Conservation (phyloP, 2,797 vertebrate genomes). For the Peromyscus eremicus region DNA sequence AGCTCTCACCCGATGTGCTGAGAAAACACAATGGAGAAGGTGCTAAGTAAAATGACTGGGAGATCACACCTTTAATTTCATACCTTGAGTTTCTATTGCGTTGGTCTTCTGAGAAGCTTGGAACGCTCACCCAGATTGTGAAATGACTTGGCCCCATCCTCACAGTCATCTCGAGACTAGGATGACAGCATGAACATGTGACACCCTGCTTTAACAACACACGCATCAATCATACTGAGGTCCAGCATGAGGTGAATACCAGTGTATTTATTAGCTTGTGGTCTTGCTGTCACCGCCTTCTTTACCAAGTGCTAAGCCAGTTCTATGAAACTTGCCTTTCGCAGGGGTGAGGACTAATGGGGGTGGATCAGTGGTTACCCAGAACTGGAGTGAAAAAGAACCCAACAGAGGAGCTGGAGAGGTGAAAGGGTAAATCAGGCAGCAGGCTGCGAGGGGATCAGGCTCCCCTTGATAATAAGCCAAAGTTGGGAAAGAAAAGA, state of each 20-base stretch:
- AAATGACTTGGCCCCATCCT: conserved; percentile 80
- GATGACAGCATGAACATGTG: conserved; percentile 69
- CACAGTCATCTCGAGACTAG: conserved; percentile 79
- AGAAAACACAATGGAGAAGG: conserved; percentile 7
- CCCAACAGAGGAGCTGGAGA: background rate
- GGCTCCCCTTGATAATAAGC: too few species aligned
- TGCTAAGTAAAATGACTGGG: conserved; percentile 65
- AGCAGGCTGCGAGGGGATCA: background rate
- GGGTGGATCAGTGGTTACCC: background rate
- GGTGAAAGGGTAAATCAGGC: background rate
- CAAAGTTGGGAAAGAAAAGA: background rate
- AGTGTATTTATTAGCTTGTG: background rate
- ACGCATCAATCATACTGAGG: background rate
- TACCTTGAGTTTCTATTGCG: conserved; percentile 79
- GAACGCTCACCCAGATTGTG: conserved; percentile 74
- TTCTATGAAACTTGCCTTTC: background rate
- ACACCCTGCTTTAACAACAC: conserved; percentile 73
- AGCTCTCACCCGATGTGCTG: background rate
- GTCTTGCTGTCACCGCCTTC: conserved; percentile 36
- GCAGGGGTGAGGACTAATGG: background rate
- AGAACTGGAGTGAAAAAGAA: background rate
- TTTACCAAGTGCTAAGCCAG: background rate
- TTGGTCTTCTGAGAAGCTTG: conserved; percentile 80
- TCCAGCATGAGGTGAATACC: conserved; percentile 35
- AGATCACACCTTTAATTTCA: conserved; percentile 77